Evolutionary conservation across 2,888 invertebrate species (phyloP).

Genomic region (Serripes groenlandicus): DNA sequence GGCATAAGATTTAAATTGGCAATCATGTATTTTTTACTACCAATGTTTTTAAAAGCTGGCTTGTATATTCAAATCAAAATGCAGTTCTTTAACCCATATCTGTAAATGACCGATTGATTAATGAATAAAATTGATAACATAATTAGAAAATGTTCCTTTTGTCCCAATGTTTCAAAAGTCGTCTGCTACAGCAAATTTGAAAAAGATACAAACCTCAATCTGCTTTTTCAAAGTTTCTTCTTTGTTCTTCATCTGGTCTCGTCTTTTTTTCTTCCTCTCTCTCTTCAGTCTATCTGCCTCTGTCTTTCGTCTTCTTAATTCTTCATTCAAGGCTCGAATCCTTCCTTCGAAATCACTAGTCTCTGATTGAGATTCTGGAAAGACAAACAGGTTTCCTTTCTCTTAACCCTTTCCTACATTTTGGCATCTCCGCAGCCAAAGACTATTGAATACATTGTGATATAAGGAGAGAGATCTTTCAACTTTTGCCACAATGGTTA

Average conservation of each 20-base stretch:
- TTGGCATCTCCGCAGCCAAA: neutral
- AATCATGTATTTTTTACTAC: no score
- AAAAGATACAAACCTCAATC: slow-evolving; percentile 85
- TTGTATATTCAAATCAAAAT: no score
- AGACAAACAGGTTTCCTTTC: neutral
- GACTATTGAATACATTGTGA: neutral
- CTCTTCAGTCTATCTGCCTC: slow-evolving; percentile 87
- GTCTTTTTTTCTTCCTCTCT: slow-evolving; percentile 87
- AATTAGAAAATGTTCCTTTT: no score
- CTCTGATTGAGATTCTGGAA: slow-evolving; percentile 87
- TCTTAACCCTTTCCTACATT: neutral
- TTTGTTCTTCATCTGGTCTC: slow-evolving; percentile 87
- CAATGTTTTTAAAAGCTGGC: no score
- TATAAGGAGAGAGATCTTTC: no score
- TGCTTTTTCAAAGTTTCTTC: slow-evolving; percentile 88
- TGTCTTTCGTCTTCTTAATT: slow-evolving; percentile 86
- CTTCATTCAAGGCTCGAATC: slow-evolving; percentile 87
- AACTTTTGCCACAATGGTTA: no score
- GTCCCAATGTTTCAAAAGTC: no score
- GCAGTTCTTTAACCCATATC: no score
- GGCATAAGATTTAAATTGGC: no score
- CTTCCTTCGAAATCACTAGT: slow-evolving; percentile 88
- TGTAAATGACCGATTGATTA: no score
- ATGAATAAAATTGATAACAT: no score
- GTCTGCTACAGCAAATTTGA: no score